Conservation (phyloP, 35 echinoderm and acorn worm genomes). For the Lytechinus variegatus region DNA sequence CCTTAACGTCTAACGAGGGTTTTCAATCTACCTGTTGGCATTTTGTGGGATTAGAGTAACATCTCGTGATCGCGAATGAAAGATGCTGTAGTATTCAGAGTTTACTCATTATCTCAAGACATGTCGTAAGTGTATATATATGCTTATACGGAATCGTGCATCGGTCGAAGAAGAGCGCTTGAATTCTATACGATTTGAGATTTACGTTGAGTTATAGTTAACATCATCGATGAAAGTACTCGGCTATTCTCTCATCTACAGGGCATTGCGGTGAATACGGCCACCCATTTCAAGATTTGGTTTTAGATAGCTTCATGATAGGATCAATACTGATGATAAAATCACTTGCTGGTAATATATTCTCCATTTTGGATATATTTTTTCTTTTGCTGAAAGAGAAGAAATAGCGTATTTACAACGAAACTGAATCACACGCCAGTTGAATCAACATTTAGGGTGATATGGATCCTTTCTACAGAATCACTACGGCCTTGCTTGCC, state of each 20-base stretch:
- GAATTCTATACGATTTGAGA: not conserved
- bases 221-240: too few species aligned
- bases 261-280: too few species aligned
- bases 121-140: not conserved
- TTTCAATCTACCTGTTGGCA: not conserved
- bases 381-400: not conserved
- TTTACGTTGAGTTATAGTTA: too few species aligned
- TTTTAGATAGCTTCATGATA: not conserved
- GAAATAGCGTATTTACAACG: not conserved
- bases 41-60: not conserved
- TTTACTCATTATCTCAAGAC: too few species aligned
- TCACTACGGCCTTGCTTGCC: not conserved
- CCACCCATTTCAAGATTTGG: too few species aligned
- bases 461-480: not conserved
- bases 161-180: not conserved
- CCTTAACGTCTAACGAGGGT: not conserved
- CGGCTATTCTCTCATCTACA: too few species aligned
- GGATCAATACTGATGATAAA: not conserved
- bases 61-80: not conserved
- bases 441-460: not conserved
- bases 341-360: not conserved
- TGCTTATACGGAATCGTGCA: not conserved
- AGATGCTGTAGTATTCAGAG: not conserved
- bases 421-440: not conserved
- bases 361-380: not conserved